Evolutionary conservation across 2,113 vertebrate genomes (phyloP), one percentile per base, ranked within the genome.

Genomic region (Todiramphus saurophagus): DNA sequence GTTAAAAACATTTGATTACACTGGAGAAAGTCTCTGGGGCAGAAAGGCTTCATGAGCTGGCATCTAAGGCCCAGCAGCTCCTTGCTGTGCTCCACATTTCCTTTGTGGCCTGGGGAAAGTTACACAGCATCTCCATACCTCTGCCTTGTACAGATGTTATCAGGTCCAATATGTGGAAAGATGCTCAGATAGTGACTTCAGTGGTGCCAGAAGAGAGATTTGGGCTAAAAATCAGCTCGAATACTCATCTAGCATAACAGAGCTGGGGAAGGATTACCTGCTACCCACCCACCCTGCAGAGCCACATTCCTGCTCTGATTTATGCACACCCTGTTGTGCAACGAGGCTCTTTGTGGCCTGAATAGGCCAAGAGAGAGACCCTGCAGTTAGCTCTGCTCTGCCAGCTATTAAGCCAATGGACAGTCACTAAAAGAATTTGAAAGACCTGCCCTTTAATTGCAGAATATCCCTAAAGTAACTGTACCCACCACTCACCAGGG

Each of bases 121-220:
- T 87, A 50, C 51, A 13, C 7, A 31, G 46, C 3, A 0, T 63
- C 76, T 79, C 93, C 83, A 85, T 76, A 51, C 62, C 62, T 73
- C 27, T 50, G 62, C 58, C 43, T 72, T 69, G 77, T 93, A 50
- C 74, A 82, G 93, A 96, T 93, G 14, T 87, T 96, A 96, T 97
- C 96, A 73, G 27, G 30, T 39, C 73, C 35, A 56, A 12, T 31
- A 20, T 20, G 55, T 0, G 0, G 4, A 72, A 11, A 95, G 80
- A 72, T 64, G 39, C 5, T 66, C 93, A 58, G 81, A 89, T 79
- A 79, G 35, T 1, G 24, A 20, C 53, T 82, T 89, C 75, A 93
- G 44, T 41, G 30, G 73, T 44, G 53, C 25, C 58, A 66, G 24
- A 30, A 55, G 35, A 91, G 80, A 89, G 30, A 69, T 1, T 21